These are phyloP conservation scores for Chelonus formosanus DNA, from an alignment of 2,888 invertebrate genomes.

Conservation along the genomic window DNA sequence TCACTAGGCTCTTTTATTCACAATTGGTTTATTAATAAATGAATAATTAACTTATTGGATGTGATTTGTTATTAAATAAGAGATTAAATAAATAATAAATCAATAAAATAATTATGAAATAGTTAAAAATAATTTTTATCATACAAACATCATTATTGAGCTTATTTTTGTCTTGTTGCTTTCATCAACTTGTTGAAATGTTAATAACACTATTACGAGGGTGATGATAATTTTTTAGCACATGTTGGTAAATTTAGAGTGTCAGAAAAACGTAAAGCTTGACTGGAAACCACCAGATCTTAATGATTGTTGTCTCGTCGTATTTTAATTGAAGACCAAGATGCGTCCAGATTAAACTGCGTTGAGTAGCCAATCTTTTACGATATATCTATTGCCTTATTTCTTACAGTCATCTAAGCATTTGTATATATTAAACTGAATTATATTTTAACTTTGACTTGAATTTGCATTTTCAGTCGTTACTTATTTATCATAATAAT, in stretches of 20 bases:
- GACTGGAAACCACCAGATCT: slow-evolving; percentile 39
- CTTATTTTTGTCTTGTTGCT: no score
- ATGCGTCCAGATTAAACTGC: slow-evolving; percentile 40
- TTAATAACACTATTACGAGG: no score
- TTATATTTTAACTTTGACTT: background rate
- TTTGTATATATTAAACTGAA: background rate
- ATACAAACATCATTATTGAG: no score
- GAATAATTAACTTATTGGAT: no score
- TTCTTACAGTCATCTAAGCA: background rate
- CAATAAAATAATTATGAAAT: no score
- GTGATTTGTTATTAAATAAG: no score
- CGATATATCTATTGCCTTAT: background rate
- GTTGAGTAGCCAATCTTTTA: slow-evolving; percentile 30
- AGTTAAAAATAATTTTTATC: no score
- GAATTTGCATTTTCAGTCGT: background rate
- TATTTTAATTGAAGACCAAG: slow-evolving; percentile 39
- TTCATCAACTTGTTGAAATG: no score
- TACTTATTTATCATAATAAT: background rate
- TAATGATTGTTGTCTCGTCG: slow-evolving; percentile 26
- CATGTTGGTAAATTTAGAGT: slow-evolving; percentile 7
- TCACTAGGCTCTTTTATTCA: no score
- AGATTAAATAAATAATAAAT: no score
- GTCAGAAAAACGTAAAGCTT: slow-evolving; percentile 13
- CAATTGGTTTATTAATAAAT: no score
- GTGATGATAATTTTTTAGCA: background rate